A percentile compares a stretch with the other conserved stretches of the same genome.
phyloP scores from a whole-genome alignment of 2,888 invertebrate genomes.

The Eristalinus sepulchralis region DNA sequence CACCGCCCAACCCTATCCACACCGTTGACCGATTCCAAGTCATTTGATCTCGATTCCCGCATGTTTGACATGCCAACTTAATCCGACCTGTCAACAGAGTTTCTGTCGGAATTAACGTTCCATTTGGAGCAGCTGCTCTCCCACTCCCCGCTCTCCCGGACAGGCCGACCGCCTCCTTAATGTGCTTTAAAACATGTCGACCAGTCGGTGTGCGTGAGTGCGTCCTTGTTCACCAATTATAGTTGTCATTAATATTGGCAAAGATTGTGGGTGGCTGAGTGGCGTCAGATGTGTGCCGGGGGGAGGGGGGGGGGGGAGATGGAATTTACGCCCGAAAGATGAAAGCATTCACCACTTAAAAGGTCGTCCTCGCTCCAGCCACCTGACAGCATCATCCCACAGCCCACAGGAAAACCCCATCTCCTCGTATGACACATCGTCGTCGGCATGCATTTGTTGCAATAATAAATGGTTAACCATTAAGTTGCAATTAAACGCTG shows the following conservation, averaged over 20 bases:
- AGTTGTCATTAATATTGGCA: slow-evolving; percentile 65
- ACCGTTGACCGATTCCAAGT: slow-evolving; percentile 37
- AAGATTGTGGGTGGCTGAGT: slow-evolving; percentile 56
- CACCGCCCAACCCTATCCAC: not conserved
- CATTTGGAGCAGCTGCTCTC: slow-evolving; percentile 20
- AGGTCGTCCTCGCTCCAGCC: not conserved
- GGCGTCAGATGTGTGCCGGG: no score
- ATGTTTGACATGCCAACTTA: slow-evolving; percentile 67
- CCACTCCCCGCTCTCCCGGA: slow-evolving; percentile 10
- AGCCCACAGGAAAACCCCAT: no score
- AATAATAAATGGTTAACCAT: slow-evolving; percentile 71
- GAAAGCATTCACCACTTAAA: slow-evolving; percentile 58
- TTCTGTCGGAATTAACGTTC: slow-evolving; percentile 67
- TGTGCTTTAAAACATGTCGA: slow-evolving; percentile 45
- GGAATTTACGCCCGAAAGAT: slow-evolving; percentile 60
- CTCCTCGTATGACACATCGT: slow-evolving; percentile 52
- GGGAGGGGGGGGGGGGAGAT: no score
- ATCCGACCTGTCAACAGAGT: slow-evolving; percentile 69
- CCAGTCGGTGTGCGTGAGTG: not conserved
- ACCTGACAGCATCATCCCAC: not conserved
- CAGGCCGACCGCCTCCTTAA: slow-evolving; percentile 13
- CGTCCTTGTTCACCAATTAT: slow-evolving; percentile 65
- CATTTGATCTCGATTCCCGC: slow-evolving; percentile 60
- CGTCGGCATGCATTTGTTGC: slow-evolving; percentile 63
- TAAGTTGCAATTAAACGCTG: slow-evolving; percentile 69